Base-by-base conservation (phyloP, 2,888 invertebrate species). In the Electrophaes corylata region DNA sequence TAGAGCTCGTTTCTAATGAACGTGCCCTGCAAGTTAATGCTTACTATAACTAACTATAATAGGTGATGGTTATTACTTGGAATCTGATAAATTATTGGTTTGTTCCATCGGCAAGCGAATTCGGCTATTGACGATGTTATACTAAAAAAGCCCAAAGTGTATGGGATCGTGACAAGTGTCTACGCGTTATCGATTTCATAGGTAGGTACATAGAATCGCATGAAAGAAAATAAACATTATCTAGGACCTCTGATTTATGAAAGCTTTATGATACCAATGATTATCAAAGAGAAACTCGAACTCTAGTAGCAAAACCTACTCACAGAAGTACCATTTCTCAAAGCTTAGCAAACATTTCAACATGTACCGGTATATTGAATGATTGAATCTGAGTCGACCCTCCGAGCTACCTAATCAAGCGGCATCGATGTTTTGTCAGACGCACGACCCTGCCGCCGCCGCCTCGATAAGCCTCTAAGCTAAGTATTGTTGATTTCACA, bases 341-440 rank as follows among this genome's bases (percentile, higher is more conserved):
- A 47, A 47, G 41, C 41, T 55, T 43, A 35, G 41, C 39, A 48
- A 55, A 55, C 43, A 55, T 48, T 48, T 55, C 18, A 26, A 20
- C 18, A 12, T 48, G 18, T 26, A 46, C 26, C n/a, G 46, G 45
- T 55, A 49, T 60, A 80, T 77, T 78, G 76, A 75, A 76, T 74
- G 75, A 82, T 78, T 74, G 75, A 76, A 78, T 78, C 72, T 65
- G 72, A 70, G 69, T 72, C 69, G 65, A 57, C 56, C 62, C 61
- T 40, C 31, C 67, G 65, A 66, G 63, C 60, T 73, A 69, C 68
- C 70, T 84, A 85, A 86, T 86, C 84, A 83, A 78, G 70, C 76
- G 73, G 64, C 69, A 62, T 69, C 70, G 68, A 72, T 86, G 84
- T 86, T 86, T 83, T 86, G 83, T 78, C 85, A 86, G 84, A 68